Percentiles rank a stretch among this genome's conserved stretches.
phyloP scores from a whole-genome alignment of 2,888 invertebrate species.

The Loripinus fragilis region DNA sequence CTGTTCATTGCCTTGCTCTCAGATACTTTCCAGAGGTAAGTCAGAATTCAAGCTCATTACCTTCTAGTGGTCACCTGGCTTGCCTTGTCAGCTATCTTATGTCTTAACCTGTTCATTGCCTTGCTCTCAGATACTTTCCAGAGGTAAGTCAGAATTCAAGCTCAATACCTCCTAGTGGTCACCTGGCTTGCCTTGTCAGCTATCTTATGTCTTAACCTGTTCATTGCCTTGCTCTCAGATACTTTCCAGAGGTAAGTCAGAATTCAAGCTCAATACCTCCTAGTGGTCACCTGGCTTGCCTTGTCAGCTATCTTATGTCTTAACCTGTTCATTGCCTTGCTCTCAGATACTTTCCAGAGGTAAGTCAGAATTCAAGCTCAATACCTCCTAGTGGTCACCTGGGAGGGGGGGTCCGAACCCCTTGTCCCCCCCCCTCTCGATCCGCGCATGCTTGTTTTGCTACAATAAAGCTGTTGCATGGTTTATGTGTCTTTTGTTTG shows the following conservation, averaged over 20 bases:
- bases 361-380: no score
- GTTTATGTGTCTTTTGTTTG: no score
- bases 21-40: constrained; percentile 82
- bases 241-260: constrained; percentile 82
- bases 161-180: constrained; percentile 78
- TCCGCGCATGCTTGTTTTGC: no score
- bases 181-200: constrained; percentile 81
- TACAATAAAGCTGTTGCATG: no score
- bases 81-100: constrained; percentile 80
- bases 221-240: constrained; percentile 82
- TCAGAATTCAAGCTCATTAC: no score
- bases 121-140: constrained; percentile 83
- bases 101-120: constrained; percentile 82
- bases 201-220: constrained; percentile 81
- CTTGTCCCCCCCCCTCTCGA: no score
- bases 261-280: no score
- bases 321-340: constrained; percentile 82
- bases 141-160: no score
- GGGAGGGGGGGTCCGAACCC: no score
- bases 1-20: constrained; percentile 82
- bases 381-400: no score
- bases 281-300: constrained; percentile 79
- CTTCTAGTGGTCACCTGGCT: constrained; percentile 80
- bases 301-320: constrained; percentile 81
- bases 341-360: constrained; percentile 83